phyloP scores from a whole-genome alignment of 2,888 invertebrate species.

The Drosophila melanocephala region DNA sequence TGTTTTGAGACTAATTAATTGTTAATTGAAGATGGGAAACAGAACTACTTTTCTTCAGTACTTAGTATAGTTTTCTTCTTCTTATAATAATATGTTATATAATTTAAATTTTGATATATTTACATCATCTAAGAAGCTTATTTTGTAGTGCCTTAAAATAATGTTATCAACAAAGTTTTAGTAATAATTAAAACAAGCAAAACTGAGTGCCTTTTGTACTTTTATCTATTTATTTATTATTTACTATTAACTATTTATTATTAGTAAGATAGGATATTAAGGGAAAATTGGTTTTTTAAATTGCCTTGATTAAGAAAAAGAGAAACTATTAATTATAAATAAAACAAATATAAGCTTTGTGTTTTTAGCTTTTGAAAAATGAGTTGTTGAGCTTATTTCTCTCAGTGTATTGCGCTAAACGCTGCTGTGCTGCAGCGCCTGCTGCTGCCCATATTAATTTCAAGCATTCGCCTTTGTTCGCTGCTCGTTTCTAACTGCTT shows the following conservation, averaged over 20 bases:
- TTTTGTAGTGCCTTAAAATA: no score
- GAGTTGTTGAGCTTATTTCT: constrained; percentile 15
- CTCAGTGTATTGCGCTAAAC: constrained; percentile 30
- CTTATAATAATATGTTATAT: neutral
- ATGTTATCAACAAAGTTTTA: no score
- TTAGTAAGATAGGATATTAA: no score
- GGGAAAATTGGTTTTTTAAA: no score
- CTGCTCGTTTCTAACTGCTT: constrained; percentile 20
- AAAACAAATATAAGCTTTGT: rapidly evolving
- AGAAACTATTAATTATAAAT: neutral
- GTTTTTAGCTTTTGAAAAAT: neutral
- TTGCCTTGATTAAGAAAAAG: no score
- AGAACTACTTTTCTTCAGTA: no score
- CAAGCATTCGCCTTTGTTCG: constrained; percentile 58
- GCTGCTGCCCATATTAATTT: constrained; percentile 51
- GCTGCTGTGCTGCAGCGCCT: constrained; percentile 37
- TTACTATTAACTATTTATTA: no score
- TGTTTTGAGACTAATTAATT: neutral
- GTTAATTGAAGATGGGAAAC: neutral
- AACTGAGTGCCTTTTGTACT: neutral
- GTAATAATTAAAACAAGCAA: neutral
- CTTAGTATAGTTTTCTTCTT: neutral
- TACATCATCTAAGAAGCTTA: no score
- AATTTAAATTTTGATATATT: no score
- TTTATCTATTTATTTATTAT: no score